Conservation (phyloP, 1,140 invertebrate species). For the Drosophila prosaltans region DNA sequence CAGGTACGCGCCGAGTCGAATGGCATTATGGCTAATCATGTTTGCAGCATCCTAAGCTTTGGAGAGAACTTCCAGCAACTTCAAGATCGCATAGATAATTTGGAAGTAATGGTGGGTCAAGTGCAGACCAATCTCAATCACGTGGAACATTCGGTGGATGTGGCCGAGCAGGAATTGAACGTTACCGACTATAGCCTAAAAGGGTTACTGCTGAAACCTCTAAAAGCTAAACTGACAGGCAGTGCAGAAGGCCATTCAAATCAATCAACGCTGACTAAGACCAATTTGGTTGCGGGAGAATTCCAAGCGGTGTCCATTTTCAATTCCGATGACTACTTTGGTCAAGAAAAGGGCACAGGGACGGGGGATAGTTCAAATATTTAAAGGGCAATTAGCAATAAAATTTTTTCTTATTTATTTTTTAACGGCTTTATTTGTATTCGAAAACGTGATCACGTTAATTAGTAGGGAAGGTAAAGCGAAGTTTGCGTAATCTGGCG, state of each 20-base stretch:
- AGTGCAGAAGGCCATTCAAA: conserved; percentile 27
- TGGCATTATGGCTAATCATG: conserved; percentile 70
- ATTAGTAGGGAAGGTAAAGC: conserved; percentile 18
- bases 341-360: conserved; percentile 11
- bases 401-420: conserved; percentile 8
- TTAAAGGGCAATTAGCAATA: conserved; percentile 20
- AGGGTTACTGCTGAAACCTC: conserved; percentile 70
- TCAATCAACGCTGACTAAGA: conserved; percentile 12
- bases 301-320: conserved; percentile 65
- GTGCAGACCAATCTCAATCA: conserved; percentile 66
- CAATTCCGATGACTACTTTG: conserved; percentile 66
- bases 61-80: conserved; percentile 59
- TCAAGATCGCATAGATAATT: conserved; percentile 59
- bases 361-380: conserved; percentile 22
- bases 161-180: conserved; percentile 73
- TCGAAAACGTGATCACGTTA: background rate
- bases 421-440: conserved; percentile 4
- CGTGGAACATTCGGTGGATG: conserved; percentile 67
- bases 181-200: conserved; percentile 79
- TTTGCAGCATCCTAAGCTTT: conserved; percentile 63
- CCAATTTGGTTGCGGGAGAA: conserved; percentile 60
- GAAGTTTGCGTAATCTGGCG: background rate
- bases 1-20: conserved; percentile 77
- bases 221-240: conserved; percentile 52
- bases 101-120: conserved; percentile 65